Base-by-base conservation (phyloP, 2,797 vertebrate species). In the Clangula hyemalis region DNA sequence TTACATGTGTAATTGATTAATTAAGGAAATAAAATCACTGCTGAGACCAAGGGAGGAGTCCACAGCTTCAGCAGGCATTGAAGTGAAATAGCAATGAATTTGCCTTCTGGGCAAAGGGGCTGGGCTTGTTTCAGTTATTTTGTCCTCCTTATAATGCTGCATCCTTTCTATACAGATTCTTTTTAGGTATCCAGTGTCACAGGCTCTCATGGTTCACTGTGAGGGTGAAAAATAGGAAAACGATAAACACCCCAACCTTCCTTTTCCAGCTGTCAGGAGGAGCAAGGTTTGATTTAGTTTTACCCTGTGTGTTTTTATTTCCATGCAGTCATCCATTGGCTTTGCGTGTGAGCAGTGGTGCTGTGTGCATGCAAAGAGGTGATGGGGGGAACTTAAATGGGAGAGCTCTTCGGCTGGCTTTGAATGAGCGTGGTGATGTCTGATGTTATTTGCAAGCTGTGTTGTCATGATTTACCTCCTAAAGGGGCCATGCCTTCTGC, bases 1-100 rank as follows among this genome's bases (percentile, higher is more conserved):
- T 87, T 95, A 95, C 81, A 73, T 49, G 86, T 93, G 95, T 95
- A 96, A 95, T 96, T 97, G 94, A 97, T 96, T 96, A 97, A 97
- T 97, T 97, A 97, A 94, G 82, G 80, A 84, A 96, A 2, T 60
- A 89, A 95, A 95, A 95, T 95, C 90, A 87, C 95, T 94, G 86
- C 88, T 92, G 95, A 94, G 93, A 85, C 69, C 66, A 30, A 85
- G 93, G 86, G 91, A 90, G 81, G 58, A 72, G 80, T 60, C 84
- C 62, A 71, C 65, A 58, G 20, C 75, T 93, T 95, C 81, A 93
- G 69, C 81, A 93, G 54, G 27, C 88, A 45, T 32, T 4, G 10
- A 89, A 45, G 36, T 74, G 75, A 94, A 92, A 89, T 49, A 77
- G 71, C 69, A 90, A 53, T 53, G 51, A 53, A 53, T 27, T 65